phyloP scores from a whole-genome alignment of 2,888 invertebrate species.

The Cephus pulcher region DNA sequence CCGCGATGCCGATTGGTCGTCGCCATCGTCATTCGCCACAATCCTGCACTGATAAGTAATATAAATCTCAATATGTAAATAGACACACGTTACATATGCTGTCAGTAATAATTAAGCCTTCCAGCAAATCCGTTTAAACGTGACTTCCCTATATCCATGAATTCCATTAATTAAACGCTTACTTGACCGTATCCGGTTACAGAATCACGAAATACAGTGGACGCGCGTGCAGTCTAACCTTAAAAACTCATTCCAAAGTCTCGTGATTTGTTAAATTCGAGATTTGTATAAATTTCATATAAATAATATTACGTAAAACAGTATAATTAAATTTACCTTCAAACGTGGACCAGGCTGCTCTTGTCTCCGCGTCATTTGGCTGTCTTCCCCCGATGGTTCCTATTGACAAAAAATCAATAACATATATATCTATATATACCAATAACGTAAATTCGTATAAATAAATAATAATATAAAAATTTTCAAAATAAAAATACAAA shows the following conservation, averaged over 20 bases:
- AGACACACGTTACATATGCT: not conserved
- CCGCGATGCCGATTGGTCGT: too few species aligned
- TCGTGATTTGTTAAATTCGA: not conserved
- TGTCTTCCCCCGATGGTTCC: not conserved
- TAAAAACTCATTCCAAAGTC: not conserved
- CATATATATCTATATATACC: not conserved
- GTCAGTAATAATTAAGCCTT: not conserved
- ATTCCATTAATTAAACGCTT: not conserved
- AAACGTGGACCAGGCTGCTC: not conserved
- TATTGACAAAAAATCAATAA: not conserved
- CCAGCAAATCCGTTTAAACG: not conserved
- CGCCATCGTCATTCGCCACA: too few species aligned
- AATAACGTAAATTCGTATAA: not conserved
- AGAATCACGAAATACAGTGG: not conserved
- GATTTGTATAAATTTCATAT: not conserved
- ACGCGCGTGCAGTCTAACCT: not conserved
- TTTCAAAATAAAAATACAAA: not conserved
- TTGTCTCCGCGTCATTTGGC: slow-evolving; percentile 2
- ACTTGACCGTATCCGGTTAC: not conserved
- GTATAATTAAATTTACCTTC: not conserved
- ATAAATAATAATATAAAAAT: not conserved
- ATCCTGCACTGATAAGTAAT: not conserved
- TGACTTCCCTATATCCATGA: not conserved
- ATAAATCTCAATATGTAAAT: not conserved
- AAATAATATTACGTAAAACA: not conserved